Base-by-base conservation (phyloP, 1,140 invertebrate genomes). In the Euglossa dilemma region DNA sequence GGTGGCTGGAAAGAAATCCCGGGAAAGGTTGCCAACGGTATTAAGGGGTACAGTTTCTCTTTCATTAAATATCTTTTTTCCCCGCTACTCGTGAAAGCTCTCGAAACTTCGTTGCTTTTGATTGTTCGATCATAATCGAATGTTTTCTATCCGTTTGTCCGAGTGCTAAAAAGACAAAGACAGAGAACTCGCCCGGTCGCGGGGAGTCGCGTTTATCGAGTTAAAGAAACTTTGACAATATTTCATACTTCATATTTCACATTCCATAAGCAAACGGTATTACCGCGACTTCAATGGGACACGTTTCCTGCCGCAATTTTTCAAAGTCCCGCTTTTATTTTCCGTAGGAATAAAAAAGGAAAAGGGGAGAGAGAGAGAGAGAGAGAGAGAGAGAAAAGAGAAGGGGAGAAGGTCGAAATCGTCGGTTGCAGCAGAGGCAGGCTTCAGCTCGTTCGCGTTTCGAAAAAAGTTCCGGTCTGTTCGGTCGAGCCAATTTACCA, bases 401-500 rank as follows among this genome's bases (percentile, higher is more conserved):
- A 4, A 52, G n/a, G 23, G 23, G 28, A 12, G 28, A 56, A 56
- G 36, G 12, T 14, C 75, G 47, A 66, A 77, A 66, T 50, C 23
- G 50, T 28, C 45, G 45, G 45, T 28, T 52, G 43, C 14, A 20
- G 7, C 6, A 4, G 36, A 36, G 36, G 36, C 36, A 36, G 36
- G 74, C 74, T 77, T 66, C 50, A 23, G 9, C 75, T 54, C 28
- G 23, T 52, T 25, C 61, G 20, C 54, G 20, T 14, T 16, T 20
- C 7, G 23, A 0, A 69, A 74, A 57, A 56, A 66, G 36, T 56
- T 78, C 50, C 28, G 36, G 28, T 28, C 47, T 20, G 45, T 23
- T 45, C 23, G n/a, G 23, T 67, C 52, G 28, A 25, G 64, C 52
- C 52, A 78, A 78, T 69, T 78, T 56, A 64, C 52, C 52, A 78